Evolutionary conservation across 1,140 invertebrate genomes (phyloP), one percentile per base, ranked within the genome.

Genomic region (Triops longicaudatus): DNA sequence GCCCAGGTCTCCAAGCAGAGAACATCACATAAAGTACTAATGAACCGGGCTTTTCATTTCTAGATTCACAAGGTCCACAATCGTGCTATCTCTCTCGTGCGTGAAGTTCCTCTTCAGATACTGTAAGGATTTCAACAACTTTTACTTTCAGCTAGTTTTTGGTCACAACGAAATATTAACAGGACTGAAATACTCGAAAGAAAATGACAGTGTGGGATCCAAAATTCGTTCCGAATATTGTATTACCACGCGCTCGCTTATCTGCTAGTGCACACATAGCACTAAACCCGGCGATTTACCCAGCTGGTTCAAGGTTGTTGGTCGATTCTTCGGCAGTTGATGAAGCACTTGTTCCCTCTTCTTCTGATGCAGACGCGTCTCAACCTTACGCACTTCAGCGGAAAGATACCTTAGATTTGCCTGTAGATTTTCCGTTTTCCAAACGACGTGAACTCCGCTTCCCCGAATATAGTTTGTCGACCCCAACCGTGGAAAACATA

Each of bases 181-280:
- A 1, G 14, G 10, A 63, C 14, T 17, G 22, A 63, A 63, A 12
- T 63, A 63, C 17, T 6, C 14, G 22, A 63, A 17, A 17, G n/a
- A 63, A 22, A 63, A 63, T 63, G 50, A 63, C 50, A 17, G 50
- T 63, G 50, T 63, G 50, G 50, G 14, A 63, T 63, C 50, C 50
- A 1, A 63, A 63, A 22, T 63, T 63, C 50, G 22, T 63, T 63
- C 50, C 50, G 50, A 14, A 63, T 6, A 14, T 63, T 11, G 14
- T 63, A 63, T 63, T 63, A 22, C 50, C 50, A 63, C 17, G 50
- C 14, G 50, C 22, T 63, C 50, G 50, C 14, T 63, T 63, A 63
- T 63, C 50, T 17, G 14, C 9, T 17, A 63, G 10, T 5, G 50
- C 50, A 63, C 22, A 17, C 14, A 17, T 9, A 63, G 10, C 22